phyloP scores from a whole-genome alignment of 2,888 invertebrate genomes.

The Hanleya hanleyi region DNA sequence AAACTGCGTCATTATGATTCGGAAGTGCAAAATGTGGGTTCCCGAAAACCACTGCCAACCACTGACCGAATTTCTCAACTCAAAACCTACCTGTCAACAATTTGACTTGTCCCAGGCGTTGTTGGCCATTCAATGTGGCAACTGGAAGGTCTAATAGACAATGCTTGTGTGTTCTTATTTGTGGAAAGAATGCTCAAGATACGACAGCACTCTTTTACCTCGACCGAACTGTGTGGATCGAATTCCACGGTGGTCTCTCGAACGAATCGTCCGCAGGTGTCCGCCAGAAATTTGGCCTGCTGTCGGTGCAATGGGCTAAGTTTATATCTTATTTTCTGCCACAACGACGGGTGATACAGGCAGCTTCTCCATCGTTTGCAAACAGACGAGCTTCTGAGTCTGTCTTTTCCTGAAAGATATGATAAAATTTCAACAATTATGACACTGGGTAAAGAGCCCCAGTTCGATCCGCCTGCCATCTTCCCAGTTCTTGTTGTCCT shows the following conservation, averaged over 20 bases:
- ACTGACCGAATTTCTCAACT: too few species aligned
- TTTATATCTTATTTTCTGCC: conserved; percentile 58
- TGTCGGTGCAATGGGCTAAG: conserved; percentile 43
- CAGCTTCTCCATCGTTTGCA: conserved; percentile 78
- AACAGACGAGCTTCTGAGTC: conserved; percentile 76
- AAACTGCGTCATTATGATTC: too few species aligned
- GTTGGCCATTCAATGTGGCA: conserved; percentile 74
- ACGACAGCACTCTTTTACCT: conserved; percentile 62
- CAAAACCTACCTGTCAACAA: conserved; percentile 51
- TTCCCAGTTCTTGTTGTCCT: conserved; percentile 22
- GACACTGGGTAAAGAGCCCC: conserved; percentile 68
- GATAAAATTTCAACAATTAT: conserved; percentile 74
- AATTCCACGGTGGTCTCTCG: conserved; percentile 67
- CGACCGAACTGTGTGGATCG: conserved; percentile 60
- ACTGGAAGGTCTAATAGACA: conserved; percentile 68
- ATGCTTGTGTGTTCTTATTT: conserved; percentile 65
- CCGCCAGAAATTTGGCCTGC: conserved; percentile 64
- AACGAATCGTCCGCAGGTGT: conserved; percentile 69
- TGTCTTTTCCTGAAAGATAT: conserved; percentile 76
- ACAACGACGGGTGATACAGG: conserved; percentile 70
- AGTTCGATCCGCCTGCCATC: conserved; percentile 62
- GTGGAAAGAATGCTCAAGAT: conserved; percentile 59
- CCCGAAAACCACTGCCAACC: too few species aligned
- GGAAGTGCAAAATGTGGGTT: too few species aligned
- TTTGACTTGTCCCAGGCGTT: conserved; percentile 78